Percentiles rank a stretch among this genome's conserved stretches.
These are phyloP conservation scores for Thyatira batis DNA, from an alignment of 2,888 invertebrate species.

Conservation along the genomic window DNA sequence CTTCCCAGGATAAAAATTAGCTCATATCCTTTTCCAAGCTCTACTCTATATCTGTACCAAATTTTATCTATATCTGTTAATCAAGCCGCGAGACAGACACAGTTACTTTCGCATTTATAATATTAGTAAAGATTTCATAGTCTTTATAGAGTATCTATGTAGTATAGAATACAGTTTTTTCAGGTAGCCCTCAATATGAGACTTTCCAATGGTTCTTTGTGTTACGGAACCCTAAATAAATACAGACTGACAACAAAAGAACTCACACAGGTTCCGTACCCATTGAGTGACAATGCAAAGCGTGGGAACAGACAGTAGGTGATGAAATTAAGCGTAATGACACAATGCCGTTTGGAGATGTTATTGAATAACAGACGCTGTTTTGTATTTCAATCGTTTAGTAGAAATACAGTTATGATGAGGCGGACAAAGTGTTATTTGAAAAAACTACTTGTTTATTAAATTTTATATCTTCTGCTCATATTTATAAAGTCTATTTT, in stretches of 20 bases:
- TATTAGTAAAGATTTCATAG: no score
- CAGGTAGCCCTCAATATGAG: no score
- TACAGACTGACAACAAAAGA: not conserved
- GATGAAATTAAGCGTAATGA: constrained; percentile 6
- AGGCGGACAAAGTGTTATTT: not conserved
- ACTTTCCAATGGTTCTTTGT: not conserved
- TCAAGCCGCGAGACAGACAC: no score
- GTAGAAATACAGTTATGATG: not conserved
- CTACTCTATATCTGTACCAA: no score
- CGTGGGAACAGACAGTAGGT: constrained; percentile 32
- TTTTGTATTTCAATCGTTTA: not conserved
- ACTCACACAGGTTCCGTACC: not conserved
- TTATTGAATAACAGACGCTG: not conserved
- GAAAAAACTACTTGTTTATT: no score
- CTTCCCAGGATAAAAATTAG: no score
- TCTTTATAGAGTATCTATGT: no score
- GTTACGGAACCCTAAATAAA: not conserved
- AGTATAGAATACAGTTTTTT: no score
- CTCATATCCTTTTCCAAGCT: no score
- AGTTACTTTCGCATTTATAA: no score
- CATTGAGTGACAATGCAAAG: constrained; percentile 4
- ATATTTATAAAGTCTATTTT: not conserved
- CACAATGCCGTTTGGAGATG: not conserved
- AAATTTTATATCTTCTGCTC: no score
- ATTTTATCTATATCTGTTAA: no score